Conservation (phyloP, 2,888 invertebrate genomes). For the Amphipyra berbera region DNA sequence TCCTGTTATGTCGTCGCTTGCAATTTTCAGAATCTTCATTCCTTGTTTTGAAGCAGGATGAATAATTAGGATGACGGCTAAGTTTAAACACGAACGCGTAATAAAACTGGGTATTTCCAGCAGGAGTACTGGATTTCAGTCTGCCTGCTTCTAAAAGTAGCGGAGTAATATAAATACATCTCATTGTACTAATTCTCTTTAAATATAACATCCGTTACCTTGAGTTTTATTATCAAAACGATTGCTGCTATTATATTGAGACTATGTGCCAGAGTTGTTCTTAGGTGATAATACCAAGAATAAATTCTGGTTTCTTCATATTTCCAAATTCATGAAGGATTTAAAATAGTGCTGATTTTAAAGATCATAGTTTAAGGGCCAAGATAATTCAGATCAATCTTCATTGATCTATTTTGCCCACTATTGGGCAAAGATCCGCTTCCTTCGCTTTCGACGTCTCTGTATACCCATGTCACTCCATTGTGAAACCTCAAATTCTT, state of each 20-base stretch:
- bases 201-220: conserved; percentile 27
- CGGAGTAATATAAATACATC: neutral
- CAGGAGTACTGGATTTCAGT: conserved; percentile 6
- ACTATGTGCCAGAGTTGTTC: conserved; percentile 14
- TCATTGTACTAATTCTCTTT: conserved; percentile 27
- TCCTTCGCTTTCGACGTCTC: too few relatives aligned
- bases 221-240: conserved; percentile 5
- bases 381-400: too few relatives aligned
- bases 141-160: neutral
- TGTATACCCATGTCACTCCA: too few relatives aligned
- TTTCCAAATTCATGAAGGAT: neutral
- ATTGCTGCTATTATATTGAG: conserved; percentile 19
- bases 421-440: too few relatives aligned
- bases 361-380: too few relatives aligned
- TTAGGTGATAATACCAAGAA: conserved; percentile 12
- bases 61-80: conserved; percentile 32
- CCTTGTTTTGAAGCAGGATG: conserved; percentile 22
- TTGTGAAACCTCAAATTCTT: neutral
- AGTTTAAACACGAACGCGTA: conserved; percentile 7
- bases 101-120: conserved; percentile 25
- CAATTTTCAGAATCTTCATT: conserved; percentile 8
- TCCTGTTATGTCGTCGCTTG: conserved; percentile 19
- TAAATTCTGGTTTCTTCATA: neutral
- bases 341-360: neutral
- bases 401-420: too few relatives aligned